A percentile compares a stretch with the other conserved stretches of the same genome.
Evolutionary conservation across 1,140 invertebrate genomes (phyloP).

Genomic region (Drosophila obscura): DNA sequence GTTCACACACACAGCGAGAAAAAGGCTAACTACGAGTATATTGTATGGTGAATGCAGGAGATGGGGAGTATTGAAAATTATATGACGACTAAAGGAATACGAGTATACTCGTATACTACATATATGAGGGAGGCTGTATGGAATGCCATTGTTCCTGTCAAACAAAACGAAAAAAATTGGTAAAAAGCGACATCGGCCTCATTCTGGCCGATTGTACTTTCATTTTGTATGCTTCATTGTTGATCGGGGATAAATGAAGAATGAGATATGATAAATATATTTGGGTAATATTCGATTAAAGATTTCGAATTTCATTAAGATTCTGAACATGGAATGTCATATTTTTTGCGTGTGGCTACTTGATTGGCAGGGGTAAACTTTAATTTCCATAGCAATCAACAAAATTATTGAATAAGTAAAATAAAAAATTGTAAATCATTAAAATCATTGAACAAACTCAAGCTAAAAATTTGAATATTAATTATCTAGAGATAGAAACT

Average conservation of each 20-base stretch:
- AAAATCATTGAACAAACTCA: too few relatives aligned
- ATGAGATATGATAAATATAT: conserved; percentile 1
- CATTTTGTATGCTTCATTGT: conserved; percentile 6
- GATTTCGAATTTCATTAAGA: too few relatives aligned
- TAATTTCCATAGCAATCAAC: too few relatives aligned
- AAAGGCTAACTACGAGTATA: conserved; percentile 23
- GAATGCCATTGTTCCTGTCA: conserved; percentile 41
- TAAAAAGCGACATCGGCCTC: neutral
- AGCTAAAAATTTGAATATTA: too few relatives aligned
- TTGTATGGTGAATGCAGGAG: neutral
- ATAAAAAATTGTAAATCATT: too few relatives aligned
- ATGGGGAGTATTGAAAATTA: conserved; percentile 34
- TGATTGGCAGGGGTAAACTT: too few relatives aligned
- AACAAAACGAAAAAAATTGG: conserved; percentile 20
- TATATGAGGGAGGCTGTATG: neutral
- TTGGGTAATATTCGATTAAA: too few relatives aligned
- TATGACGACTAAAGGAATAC: conserved; percentile 28
- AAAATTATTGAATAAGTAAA: too few relatives aligned
- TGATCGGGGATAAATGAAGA: conserved; percentile 3
- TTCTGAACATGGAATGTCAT: too few relatives aligned
- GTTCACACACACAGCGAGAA: neutral
- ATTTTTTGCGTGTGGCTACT: too few relatives aligned
- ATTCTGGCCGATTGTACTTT: conserved; percentile 12
- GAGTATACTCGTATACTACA: neutral
- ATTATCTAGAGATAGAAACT: too few relatives aligned